Evolutionary conservation across 2,113 vertebrate species (phyloP).

Genomic region (Nesogale talazaci): DNA sequence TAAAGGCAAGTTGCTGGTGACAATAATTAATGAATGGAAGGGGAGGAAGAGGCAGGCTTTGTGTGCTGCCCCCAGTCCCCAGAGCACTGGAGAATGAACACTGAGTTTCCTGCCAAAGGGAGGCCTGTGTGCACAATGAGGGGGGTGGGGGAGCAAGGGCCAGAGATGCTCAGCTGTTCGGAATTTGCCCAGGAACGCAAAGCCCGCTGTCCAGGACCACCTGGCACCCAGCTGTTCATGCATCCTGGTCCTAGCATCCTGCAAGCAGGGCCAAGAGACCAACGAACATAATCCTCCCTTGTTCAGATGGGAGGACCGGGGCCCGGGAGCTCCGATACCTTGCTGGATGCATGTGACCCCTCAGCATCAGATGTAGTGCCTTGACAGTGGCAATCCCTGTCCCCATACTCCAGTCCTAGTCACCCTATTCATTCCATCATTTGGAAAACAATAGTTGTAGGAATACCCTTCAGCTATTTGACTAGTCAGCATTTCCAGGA

Average conservation of each 20-base stretch:
- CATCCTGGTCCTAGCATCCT: conserved; percentile 11
- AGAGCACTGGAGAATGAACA: conserved; percentile 54
- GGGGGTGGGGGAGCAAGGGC: conserved; percentile 10
- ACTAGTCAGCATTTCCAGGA: too few species aligned
- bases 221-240: conserved; percentile 77
- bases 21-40: conserved; percentile 80
- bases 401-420: accelerated
- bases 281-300: not conserved
- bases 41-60: conserved; percentile 38
- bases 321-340: not conserved
- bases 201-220: conserved; percentile 40
- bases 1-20: conserved; percentile 63
- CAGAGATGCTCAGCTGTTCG: conserved; percentile 68
- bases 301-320: not conserved
- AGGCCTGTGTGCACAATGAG: conserved; percentile 50
- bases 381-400: accelerated
- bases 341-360: not conserved
- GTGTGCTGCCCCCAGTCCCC: conserved; percentile 16
- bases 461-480: too few species aligned
- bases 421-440: not conserved
- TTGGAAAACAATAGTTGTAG: too few species aligned
- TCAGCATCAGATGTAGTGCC: not conserved
- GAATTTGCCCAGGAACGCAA: conserved; percentile 71
- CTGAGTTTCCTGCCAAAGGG: conserved; percentile 7
- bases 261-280: not conserved